phyloP scores from a whole-genome alignment of 2,797 vertebrate genomes.

The Serranus cabrilla region DNA sequence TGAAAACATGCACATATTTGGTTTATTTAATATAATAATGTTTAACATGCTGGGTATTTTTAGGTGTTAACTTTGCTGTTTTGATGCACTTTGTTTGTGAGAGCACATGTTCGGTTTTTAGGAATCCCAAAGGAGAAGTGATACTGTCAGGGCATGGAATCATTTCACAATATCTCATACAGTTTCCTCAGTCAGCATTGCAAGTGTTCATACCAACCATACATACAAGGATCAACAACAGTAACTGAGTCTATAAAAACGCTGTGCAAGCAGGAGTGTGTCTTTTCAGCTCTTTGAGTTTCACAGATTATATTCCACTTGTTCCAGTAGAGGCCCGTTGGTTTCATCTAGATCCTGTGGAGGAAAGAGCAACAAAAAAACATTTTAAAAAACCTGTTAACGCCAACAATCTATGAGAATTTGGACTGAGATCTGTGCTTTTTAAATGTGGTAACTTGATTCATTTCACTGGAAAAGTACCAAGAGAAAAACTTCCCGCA shows the following conservation, averaged over 20 bases:
- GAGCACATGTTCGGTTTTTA: neutral
- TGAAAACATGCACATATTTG: neutral
- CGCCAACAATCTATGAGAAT: neutral
- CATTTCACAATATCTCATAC: neutral
- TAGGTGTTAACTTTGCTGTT: neutral
- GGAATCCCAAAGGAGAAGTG: slow-evolving; percentile 17
- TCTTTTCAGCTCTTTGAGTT: slow-evolving; percentile 3
- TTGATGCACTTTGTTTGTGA: neutral
- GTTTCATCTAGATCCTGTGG: slow-evolving; percentile 74
- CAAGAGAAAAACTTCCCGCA: neutral
- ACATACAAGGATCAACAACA: slow-evolving; percentile 16
- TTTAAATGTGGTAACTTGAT: neutral
- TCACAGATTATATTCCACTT: slow-evolving; percentile 71
- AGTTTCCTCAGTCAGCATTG: neutral
- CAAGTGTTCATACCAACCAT: neutral
- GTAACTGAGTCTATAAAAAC: slow-evolving; percentile 26
- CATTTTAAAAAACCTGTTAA: neutral
- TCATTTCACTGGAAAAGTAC: neutral
- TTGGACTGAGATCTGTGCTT: neutral
- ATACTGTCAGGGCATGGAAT: neutral
- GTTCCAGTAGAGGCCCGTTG: slow-evolving; percentile 68
- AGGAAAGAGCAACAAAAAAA: neutral
- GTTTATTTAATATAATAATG: neutral
- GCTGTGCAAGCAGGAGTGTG: neutral
- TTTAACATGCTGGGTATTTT: neutral